Percentiles rank a stretch among this genome's conserved stretches.
These are phyloP conservation scores for Platerodrilus igneus DNA, from an alignment of 2,888 invertebrate genomes.

Conservation along the genomic window DNA sequence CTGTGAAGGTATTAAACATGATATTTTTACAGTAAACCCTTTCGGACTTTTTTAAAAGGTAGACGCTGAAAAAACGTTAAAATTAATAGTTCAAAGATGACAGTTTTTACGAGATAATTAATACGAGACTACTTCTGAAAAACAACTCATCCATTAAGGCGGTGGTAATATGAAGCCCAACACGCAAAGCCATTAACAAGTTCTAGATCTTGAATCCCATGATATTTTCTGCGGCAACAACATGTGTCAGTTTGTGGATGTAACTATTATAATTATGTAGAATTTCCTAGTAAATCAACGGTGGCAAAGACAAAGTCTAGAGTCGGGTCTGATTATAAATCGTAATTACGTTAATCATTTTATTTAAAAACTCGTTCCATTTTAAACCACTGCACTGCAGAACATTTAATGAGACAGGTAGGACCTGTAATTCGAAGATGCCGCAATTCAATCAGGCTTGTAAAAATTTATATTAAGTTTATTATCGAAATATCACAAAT, in stretches of 20 bases:
- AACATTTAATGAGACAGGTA: too few species aligned
- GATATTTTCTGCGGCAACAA: conserved; percentile 34
- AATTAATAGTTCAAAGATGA: conserved; percentile 26
- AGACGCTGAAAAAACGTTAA: conserved; percentile 22
- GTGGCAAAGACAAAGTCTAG: too few species aligned
- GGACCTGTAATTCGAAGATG: too few species aligned
- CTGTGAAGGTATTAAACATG: conserved; percentile 20
- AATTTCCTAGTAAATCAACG: too few species aligned
- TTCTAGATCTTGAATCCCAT: conserved; percentile 28
- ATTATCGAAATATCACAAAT: too few species aligned
- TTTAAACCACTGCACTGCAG: too few species aligned
- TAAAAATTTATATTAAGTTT: too few species aligned
- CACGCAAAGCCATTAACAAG: conserved; percentile 24
- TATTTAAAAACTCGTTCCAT: too few species aligned
- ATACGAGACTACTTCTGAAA: conserved; percentile 22
- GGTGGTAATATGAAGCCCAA: conserved; percentile 22
- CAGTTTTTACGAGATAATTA: conserved; percentile 25
- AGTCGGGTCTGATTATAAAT: too few species aligned
- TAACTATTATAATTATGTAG: conserved; percentile 25
- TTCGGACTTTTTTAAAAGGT: conserved; percentile 26
- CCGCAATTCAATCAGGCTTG: too few species aligned
- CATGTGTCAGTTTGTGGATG: conserved; percentile 33
- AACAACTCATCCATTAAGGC: conserved; percentile 26
- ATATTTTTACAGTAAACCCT: conserved; percentile 8
- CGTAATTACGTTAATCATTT: too few species aligned